These are phyloP conservation scores for Polyommatus iphigenia DNA, from an alignment of 2,888 invertebrate genomes.

Conservation along the genomic window DNA sequence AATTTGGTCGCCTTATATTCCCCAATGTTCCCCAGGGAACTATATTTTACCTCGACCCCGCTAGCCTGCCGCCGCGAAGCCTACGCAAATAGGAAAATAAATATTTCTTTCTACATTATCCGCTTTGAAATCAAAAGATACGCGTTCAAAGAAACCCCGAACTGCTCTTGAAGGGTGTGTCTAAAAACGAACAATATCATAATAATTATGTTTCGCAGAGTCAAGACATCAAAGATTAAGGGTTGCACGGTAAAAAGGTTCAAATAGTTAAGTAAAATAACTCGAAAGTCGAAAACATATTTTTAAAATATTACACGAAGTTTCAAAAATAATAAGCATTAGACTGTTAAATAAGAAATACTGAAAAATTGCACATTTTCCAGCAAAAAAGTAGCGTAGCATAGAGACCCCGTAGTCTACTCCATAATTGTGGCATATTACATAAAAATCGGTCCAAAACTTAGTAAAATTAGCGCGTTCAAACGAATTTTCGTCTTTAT, in stretches of 20 bases:
- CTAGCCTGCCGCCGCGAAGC: neutral
- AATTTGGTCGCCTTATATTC: neutral
- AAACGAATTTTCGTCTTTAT: too few species aligned
- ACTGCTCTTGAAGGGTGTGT: neutral
- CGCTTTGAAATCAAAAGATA: constrained; percentile 4
- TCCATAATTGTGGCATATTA: too few species aligned
- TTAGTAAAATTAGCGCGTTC: too few species aligned
- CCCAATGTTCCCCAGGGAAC: neutral
- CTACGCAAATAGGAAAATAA: neutral
- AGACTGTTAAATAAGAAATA: too few species aligned
- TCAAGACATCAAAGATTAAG: neutral
- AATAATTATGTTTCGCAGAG: neutral
- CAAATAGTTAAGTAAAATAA: too few species aligned
- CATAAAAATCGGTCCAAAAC: too few species aligned
- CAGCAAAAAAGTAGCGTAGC: too few species aligned
- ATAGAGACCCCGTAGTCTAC: too few species aligned
- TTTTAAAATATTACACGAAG: too few species aligned
- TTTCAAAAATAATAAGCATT: too few species aligned
- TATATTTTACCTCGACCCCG: neutral
- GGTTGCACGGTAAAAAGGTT: neutral
- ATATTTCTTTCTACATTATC: constrained; percentile 10
- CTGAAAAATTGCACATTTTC: too few species aligned
- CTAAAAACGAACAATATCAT: constrained; percentile 1
- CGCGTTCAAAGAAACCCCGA: constrained; percentile 6
- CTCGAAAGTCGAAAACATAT: too few species aligned